A percentile compares a stretch with the other conserved stretches of the same genome.
Evolutionary conservation across 2,888 invertebrate species (phyloP).

Genomic region (Alentia gelatinosa): DNA sequence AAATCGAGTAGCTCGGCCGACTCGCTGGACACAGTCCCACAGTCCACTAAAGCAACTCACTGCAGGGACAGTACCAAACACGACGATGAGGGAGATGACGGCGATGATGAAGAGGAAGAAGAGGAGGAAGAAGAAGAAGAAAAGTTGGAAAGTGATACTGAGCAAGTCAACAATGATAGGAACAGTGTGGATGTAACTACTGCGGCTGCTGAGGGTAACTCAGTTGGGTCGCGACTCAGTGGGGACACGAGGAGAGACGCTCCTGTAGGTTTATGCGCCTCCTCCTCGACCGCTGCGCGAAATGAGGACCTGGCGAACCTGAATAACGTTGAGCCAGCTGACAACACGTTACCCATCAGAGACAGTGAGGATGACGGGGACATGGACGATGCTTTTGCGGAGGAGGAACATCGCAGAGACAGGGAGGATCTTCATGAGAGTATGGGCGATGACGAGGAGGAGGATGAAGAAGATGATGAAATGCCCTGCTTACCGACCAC

Average conservation of each 20-base stretch:
- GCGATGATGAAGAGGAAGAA: slow-evolving; percentile 48
- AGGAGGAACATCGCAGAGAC: neutral
- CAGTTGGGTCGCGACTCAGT: slow-evolving; percentile 6
- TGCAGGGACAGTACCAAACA: neutral
- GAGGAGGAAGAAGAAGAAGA: slow-evolving; percentile 41
- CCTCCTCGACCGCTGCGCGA: neutral
- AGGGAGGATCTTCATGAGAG: neutral
- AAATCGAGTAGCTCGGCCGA: slow-evolving; percentile 9
- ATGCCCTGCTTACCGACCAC: slow-evolving; percentile 53
- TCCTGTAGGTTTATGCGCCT: neutral
- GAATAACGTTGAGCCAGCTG: neutral
- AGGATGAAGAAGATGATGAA: slow-evolving; percentile 62
- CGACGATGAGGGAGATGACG: neutral
- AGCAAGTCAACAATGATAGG: neutral
- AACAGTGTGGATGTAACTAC: slow-evolving; percentile 22
- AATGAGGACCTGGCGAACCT: neutral
- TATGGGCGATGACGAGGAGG: slow-evolving; percentile 60
- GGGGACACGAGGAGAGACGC: neutral
- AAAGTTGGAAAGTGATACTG: neutral
- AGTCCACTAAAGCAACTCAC: neutral
- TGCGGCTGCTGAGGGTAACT: neutral
- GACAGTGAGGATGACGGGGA: slow-evolving; percentile 11
- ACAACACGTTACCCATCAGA: neutral
- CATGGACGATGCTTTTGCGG: neutral
- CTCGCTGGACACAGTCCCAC: neutral